Percentiles rank a stretch among this genome's conserved stretches.
These are phyloP conservation scores for Esox lucius DNA, from an alignment of 2,797 vertebrate genomes.

Conservation along the genomic window DNA sequence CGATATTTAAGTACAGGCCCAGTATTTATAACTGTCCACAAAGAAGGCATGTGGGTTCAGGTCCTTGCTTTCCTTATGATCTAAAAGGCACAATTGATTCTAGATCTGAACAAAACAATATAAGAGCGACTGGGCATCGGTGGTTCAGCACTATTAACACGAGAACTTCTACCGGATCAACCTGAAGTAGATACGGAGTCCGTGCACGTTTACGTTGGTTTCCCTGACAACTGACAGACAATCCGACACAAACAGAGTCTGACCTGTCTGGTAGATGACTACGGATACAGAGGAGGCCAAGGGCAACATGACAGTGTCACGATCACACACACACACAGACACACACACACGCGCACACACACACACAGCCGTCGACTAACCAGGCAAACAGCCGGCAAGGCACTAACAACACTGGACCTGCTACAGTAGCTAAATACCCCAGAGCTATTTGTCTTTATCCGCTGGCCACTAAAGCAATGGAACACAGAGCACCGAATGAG, in stretches of 20 bases:
- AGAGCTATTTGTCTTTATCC: constrained; percentile 39
- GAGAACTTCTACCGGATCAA: no score
- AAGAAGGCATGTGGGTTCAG: background rate
- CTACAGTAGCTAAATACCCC: constrained; percentile 30
- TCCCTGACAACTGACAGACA: no score
- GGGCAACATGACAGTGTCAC: constrained; percentile 13
- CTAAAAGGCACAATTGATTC: background rate
- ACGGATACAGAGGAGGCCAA: background rate
- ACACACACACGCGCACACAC: background rate
- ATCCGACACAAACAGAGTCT: no score
- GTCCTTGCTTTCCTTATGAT: background rate
- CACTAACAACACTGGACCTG: constrained; percentile 15
- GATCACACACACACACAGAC: background rate
- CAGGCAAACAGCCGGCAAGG: constrained; percentile 14
- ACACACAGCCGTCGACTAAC: constrained; percentile 7
- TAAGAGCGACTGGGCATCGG: no score
- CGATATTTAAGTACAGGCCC: background rate
- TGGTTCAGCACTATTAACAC: no score
- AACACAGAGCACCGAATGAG: constrained; percentile 50
- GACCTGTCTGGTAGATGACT: no score
- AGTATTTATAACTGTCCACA: background rate
- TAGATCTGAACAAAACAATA: no score
- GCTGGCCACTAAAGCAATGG: constrained; percentile 58
- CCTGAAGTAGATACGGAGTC: no score
- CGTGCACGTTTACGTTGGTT: no score